Conservation (phyloP, 2,888 invertebrate species). For the Conus canariensis region DNA sequence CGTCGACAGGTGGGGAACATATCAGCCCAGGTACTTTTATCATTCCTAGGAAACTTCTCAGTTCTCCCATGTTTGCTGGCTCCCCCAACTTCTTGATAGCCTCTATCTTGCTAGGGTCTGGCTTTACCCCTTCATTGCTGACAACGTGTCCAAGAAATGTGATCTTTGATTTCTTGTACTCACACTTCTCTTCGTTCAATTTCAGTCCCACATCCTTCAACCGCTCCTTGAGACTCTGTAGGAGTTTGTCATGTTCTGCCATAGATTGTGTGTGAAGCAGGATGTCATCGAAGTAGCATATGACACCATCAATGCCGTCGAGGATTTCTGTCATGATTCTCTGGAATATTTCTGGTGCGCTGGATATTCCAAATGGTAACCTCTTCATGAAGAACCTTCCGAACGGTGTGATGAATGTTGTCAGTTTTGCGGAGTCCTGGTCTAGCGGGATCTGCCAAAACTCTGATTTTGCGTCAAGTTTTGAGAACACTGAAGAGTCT, state of each 20-base stretch:
- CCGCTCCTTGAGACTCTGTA: too few relatives aligned
- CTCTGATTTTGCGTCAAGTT: conserved; percentile 9
- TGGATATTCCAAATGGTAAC: not conserved
- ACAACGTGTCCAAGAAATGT: too few relatives aligned
- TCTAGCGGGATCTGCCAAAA: conserved; percentile 24
- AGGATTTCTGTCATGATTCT: not conserved
- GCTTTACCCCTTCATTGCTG: too few relatives aligned
- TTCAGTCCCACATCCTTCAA: too few relatives aligned
- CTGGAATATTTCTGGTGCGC: conserved; percentile 33
- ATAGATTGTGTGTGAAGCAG: not conserved
- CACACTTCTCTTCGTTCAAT: too few relatives aligned
- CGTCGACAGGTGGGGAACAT: too few relatives aligned
- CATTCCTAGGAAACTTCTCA: too few relatives aligned
- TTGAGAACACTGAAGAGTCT: not conserved
- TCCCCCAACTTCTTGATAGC: not conserved
- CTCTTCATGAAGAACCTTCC: not conserved
- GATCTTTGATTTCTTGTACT: too few relatives aligned
- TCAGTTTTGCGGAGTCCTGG: conserved; percentile 1
- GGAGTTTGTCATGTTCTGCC: too few relatives aligned
- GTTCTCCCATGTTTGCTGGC: too few relatives aligned
- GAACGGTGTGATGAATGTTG: conserved; percentile 39
- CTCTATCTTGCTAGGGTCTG: too few relatives aligned
- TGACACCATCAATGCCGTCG: not conserved
- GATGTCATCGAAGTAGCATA: not conserved
- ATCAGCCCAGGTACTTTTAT: too few relatives aligned